These are phyloP conservation scores for Monomorium pharaonis DNA, from an alignment of 1,140 invertebrate genomes.

Conservation along the genomic window DNA sequence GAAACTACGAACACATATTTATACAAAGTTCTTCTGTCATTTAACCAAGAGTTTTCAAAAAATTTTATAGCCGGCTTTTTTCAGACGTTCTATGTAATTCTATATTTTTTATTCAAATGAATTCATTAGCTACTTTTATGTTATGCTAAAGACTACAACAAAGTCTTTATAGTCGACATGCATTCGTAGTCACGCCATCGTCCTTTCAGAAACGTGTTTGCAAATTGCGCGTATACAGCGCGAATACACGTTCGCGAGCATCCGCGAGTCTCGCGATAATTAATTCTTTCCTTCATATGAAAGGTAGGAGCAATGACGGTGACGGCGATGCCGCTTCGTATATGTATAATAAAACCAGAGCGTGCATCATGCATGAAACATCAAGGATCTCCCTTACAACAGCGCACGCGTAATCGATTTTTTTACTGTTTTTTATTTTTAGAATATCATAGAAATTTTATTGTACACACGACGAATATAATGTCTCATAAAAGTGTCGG, in stretches of 20 bases:
- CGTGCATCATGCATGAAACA: slow-evolving; percentile 19
- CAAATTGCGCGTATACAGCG: neutral
- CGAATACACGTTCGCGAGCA: neutral
- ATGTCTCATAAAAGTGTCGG: slow-evolving; percentile 19
- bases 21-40: neutral
- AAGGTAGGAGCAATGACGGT: neutral
- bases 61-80: neutral
- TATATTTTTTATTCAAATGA: neutral
- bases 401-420: neutral
- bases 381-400: slow-evolving; percentile 12
- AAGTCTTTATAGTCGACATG: neutral
- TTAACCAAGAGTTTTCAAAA: neutral
- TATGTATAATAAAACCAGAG: slow-evolving; percentile 22
- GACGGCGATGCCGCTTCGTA: neutral
- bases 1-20: neutral
- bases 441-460: slow-evolving; percentile 28
- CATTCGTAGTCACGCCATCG: neutral
- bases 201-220: neutral
- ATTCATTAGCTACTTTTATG: neutral
- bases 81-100: neutral
- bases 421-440: slow-evolving; percentile 13
- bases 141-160: neutral
- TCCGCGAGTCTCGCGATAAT: neutral
- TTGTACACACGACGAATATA: slow-evolving; percentile 16
- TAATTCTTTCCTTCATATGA: slow-evolving; percentile 9